phyloP scores from a whole-genome alignment of 2,797 vertebrate genomes.

The Erpetoichthys calabaricus region DNA sequence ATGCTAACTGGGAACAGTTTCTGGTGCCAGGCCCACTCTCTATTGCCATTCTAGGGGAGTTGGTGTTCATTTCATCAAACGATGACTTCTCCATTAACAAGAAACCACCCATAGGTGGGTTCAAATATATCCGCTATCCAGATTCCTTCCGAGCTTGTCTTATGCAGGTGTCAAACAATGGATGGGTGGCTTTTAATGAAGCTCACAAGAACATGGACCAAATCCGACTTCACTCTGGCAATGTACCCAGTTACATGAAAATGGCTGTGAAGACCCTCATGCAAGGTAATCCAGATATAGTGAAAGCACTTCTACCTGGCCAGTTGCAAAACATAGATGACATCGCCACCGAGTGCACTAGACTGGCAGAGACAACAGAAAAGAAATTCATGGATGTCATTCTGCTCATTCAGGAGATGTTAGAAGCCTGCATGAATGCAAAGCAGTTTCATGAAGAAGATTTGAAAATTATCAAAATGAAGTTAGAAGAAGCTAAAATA shows the following conservation, averaged over 20 bases:
- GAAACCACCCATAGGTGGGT: slow-evolving; percentile 5
- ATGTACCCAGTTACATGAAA: slow-evolving; percentile 16
- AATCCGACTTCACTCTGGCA: slow-evolving; percentile 12
- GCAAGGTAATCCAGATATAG: slow-evolving; percentile 2
- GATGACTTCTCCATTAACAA: slow-evolving; percentile 17
- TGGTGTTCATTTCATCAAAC: slow-evolving; percentile 14
- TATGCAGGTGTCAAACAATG: slow-evolving; percentile 20
- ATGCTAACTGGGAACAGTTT: slow-evolving; percentile 15
- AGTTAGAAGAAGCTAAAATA: slow-evolving; percentile 12
- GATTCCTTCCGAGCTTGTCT: slow-evolving; percentile 24
- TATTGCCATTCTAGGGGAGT: slow-evolving; percentile 17
- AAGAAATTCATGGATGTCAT: slow-evolving; percentile 17
- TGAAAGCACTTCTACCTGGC: slow-evolving; percentile 4
- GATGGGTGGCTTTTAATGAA: slow-evolving; percentile 21
- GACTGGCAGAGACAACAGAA: slow-evolving; percentile 13
- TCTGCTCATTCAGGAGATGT: slow-evolving; percentile 20
- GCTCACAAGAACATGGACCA: slow-evolving; percentile 27
- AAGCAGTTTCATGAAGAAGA: slow-evolving; percentile 15
- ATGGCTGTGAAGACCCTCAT: slow-evolving; percentile 2
- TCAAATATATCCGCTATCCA: slow-evolving; percentile 17
- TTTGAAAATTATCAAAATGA: slow-evolving; percentile 5
- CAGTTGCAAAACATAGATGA: slow-evolving; percentile 16
- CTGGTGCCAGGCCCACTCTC: slow-evolving; percentile 10
- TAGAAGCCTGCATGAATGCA: slow-evolving; percentile 18
- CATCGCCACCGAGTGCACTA: slow-evolving; percentile 16